phyloP scores from a whole-genome alignment of 1,140 invertebrate species.

The Conus ventricosus region DNA sequence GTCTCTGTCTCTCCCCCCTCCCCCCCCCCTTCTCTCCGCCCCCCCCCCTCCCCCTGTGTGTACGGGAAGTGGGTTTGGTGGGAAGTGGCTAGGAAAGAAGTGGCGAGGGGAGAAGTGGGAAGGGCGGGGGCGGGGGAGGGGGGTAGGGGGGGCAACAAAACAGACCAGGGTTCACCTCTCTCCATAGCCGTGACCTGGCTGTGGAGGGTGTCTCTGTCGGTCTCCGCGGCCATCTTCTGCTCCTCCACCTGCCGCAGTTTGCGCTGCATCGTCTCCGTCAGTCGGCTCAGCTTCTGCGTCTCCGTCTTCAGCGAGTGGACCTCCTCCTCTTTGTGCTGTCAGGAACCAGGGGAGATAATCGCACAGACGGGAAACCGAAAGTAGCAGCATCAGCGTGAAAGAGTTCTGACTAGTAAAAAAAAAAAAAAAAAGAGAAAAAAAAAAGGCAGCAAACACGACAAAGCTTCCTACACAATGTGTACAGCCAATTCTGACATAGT shows the following conservation, averaged over 20 bases:
- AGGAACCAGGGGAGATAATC: neutral
- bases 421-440: neutral
- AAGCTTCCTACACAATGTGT: too few species aligned
- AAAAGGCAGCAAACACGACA: too few species aligned
- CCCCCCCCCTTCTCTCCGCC: too few species aligned
- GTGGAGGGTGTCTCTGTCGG: constrained; percentile 71
- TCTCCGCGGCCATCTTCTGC: constrained; percentile 72
- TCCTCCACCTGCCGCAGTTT: constrained; percentile 72
- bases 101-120: too few species aligned
- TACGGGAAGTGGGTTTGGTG: too few species aligned
- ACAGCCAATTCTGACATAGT: too few species aligned
- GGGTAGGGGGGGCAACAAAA: too few species aligned
- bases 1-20: neutral
- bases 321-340: constrained; percentile 74
- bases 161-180: constrained; percentile 56
- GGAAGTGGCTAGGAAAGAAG: too few species aligned
- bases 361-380: neutral
- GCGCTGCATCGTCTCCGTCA: constrained; percentile 70
- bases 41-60: too few species aligned
- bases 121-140: too few species aligned
- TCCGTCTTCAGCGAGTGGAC: constrained; percentile 71
- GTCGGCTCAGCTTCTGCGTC: constrained; percentile 69
- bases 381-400: neutral
- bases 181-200: constrained; percentile 71
- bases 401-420: neutral